phyloP scores from a whole-genome alignment of 2,797 vertebrate species.

The Tauraco hartlaubi region DNA sequence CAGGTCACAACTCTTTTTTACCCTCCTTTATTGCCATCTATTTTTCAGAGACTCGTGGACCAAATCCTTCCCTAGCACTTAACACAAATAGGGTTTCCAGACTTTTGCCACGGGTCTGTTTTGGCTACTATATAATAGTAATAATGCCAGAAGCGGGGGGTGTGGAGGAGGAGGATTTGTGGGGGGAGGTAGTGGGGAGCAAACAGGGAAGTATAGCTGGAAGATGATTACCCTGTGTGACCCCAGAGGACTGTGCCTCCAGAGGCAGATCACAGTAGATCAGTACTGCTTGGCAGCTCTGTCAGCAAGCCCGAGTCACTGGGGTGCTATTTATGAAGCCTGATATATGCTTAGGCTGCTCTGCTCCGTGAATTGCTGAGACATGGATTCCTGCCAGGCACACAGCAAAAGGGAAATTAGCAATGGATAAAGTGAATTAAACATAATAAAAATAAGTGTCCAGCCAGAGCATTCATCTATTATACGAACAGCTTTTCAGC shows the following conservation, averaged over 20 bases:
- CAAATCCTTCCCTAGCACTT: background rate
- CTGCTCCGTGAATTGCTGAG: slow-evolving; percentile 28
- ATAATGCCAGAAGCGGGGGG: background rate
- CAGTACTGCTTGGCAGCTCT: background rate
- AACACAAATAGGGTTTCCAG: background rate
- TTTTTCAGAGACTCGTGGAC: fast-evolving
- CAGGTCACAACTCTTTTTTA: background rate
- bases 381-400: slow-evolving; percentile 15
- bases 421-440: slow-evolving; percentile 50
- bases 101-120: background rate
- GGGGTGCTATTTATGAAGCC: slow-evolving; percentile 20
- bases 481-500: background rate
- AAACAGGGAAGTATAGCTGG: background rate
- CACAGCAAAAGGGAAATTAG: slow-evolving; percentile 32
- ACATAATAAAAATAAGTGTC: background rate
- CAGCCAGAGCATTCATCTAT: background rate
- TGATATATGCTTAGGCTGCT: background rate
- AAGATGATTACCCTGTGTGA: background rate
- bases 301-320: background rate
- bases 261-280: background rate
- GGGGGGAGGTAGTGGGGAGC: background rate
- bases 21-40: background rate
- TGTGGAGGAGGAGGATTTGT: background rate
- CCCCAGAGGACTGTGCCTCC: background rate
- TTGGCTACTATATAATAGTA: fast-evolving